Conservation (phyloP, 2,113 vertebrate genomes). For the Trogon surrucura region DNA sequence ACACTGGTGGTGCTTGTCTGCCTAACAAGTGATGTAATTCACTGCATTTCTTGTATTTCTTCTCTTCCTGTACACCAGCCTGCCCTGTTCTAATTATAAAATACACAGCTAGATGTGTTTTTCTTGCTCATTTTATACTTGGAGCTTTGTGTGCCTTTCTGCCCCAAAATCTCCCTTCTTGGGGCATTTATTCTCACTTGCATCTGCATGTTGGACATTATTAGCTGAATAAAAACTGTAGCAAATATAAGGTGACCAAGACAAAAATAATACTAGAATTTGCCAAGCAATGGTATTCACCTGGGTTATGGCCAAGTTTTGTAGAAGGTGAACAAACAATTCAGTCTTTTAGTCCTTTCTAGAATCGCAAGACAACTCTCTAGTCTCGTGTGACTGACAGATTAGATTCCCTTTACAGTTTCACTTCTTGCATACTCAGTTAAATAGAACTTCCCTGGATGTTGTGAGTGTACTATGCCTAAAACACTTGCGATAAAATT, state of each 20-base stretch:
- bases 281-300: neutral
- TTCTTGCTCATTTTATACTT: neutral
- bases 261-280: neutral
- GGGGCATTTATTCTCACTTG: neutral
- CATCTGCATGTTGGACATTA: neutral
- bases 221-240: neutral
- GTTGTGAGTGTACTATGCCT: neutral
- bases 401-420: neutral
- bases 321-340: neutral
- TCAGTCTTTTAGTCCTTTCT: neutral
- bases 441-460: neutral
- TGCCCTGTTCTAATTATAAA: neutral
- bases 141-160: neutral
- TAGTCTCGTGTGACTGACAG: neutral
- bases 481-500: neutral
- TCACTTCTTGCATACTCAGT: neutral
- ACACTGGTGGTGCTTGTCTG: neutral
- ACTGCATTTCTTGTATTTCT: neutral
- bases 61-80: fast-evolving
- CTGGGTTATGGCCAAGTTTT: neutral
- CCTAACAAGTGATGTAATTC: neutral
- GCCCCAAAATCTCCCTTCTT: neutral
- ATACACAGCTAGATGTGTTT: neutral
- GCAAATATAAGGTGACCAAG: neutral
- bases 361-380: neutral